A percentile compares a stretch with the other conserved stretches of the same genome.
These are phyloP conservation scores for Cantharis rustica DNA, from an alignment of 2,888 invertebrate genomes.

Conservation along the genomic window DNA sequence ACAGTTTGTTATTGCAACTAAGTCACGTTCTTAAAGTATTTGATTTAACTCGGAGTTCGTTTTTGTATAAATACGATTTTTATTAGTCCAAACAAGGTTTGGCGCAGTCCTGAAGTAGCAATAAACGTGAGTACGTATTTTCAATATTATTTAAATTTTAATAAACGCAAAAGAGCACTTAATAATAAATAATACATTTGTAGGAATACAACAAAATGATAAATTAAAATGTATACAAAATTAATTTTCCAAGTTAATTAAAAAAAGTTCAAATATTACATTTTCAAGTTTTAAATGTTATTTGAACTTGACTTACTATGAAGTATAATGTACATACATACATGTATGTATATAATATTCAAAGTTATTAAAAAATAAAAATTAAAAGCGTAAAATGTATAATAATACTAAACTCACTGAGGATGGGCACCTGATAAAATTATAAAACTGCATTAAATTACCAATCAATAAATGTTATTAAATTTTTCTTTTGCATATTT, in stretches of 20 bases:
- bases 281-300: background rate
- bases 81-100: background rate
- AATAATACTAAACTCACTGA: background rate
- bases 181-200: background rate
- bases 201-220: background rate
- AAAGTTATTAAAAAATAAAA: no score
- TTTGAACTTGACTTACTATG: background rate
- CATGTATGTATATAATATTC: no score
- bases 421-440: background rate
- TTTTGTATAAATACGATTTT: background rate
- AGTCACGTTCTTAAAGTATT: background rate
- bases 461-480: background rate
- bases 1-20: background rate
- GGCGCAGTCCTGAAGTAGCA: background rate
- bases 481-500: background rate
- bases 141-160: background rate
- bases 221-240: background rate
- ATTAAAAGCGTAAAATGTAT: no score
- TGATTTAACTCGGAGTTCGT: background rate
- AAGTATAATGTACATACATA: no score
- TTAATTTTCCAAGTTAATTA: background rate
- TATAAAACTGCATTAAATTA: background rate
- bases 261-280: background rate
- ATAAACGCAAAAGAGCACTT: background rate
- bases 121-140: background rate